Evolutionary conservation across 2,113 vertebrate species (phyloP).

Genomic region (Chaetodon trifascialis): DNA sequence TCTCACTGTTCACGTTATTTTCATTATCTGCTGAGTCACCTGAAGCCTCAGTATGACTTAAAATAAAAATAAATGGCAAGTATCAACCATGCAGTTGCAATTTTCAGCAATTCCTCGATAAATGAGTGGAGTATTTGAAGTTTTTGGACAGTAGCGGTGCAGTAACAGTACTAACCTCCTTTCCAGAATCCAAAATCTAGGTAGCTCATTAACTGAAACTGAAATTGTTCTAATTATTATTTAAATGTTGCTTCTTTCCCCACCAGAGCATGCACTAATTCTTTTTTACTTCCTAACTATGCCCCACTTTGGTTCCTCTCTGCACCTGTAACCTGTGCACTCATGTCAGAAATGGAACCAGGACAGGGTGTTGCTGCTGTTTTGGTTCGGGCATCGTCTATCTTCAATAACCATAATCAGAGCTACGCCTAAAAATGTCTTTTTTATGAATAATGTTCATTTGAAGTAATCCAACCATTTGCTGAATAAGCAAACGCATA

Average conservation of each 20-base stretch:
- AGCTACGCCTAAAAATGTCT: neutral
- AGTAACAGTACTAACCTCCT: too few relatives aligned
- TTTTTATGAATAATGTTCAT: neutral
- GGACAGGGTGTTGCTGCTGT: neutral
- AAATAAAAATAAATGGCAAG: too few relatives aligned
- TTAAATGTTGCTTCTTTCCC: too few relatives aligned
- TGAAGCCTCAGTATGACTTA: too few relatives aligned
- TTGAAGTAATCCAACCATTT: neutral
- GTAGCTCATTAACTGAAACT: neutral
- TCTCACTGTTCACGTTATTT: too few relatives aligned
- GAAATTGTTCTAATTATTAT: too few relatives aligned
- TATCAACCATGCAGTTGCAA: too few relatives aligned
- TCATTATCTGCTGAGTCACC: too few relatives aligned
- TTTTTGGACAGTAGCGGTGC: neutral
- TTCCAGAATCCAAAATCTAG: neutral
- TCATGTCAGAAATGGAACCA: slow-evolving; percentile 3
- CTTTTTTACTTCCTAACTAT: neutral
- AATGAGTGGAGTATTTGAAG: neutral
- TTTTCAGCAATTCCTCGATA: neutral
- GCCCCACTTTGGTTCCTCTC: neutral
- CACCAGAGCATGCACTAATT: neutral
- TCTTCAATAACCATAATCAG: neutral
- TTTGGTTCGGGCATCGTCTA: neutral
- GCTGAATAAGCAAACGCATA: neutral
- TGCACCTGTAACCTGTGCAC: neutral